These are phyloP conservation scores for Meganola albula DNA, from an alignment of 2,888 invertebrate species.

Conservation along the genomic window DNA sequence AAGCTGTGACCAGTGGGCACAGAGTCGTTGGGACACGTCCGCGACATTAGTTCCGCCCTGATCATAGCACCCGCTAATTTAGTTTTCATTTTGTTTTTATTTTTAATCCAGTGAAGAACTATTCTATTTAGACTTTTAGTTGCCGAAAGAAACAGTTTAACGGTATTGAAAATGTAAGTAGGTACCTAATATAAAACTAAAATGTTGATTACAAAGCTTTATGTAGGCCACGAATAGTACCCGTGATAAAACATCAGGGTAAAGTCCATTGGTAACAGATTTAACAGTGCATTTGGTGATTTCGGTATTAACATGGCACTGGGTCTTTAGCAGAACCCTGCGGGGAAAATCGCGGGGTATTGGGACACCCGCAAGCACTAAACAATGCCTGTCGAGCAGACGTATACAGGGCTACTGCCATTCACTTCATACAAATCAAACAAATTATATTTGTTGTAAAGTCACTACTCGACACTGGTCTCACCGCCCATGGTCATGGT, in stretches of 20 bases:
- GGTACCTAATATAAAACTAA: no score
- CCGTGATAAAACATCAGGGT: conserved; percentile 44
- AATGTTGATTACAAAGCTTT: no score
- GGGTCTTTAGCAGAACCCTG: conserved; percentile 71
- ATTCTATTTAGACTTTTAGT: no score
- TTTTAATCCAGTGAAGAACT: no score
- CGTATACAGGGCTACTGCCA: conserved; percentile 50
- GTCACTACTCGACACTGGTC: conserved; percentile 44
- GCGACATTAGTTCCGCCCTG: conserved; percentile 47
- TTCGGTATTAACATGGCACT: conserved; percentile 54
- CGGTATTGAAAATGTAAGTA: no score
- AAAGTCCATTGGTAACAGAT: conserved; percentile 51
- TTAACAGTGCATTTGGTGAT: conserved; percentile 56
- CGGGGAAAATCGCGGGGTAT: conserved; percentile 68
- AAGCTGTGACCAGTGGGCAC: conserved; percentile 31
- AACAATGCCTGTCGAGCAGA: conserved; percentile 53
- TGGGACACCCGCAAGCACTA: conserved; percentile 65
- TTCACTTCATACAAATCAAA: conserved; percentile 73
- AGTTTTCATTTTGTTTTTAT: no score
- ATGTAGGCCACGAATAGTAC: conserved; percentile 37
- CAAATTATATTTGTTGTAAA: conserved; percentile 72
- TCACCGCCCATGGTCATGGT: conserved; percentile 29
- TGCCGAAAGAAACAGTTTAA: no score
- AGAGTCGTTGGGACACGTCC: conserved; percentile 38
- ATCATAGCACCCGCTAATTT: conserved; percentile 41